phyloP scores from a whole-genome alignment of 2,888 invertebrate genomes.

The Luffia ferchaultella region DNA sequence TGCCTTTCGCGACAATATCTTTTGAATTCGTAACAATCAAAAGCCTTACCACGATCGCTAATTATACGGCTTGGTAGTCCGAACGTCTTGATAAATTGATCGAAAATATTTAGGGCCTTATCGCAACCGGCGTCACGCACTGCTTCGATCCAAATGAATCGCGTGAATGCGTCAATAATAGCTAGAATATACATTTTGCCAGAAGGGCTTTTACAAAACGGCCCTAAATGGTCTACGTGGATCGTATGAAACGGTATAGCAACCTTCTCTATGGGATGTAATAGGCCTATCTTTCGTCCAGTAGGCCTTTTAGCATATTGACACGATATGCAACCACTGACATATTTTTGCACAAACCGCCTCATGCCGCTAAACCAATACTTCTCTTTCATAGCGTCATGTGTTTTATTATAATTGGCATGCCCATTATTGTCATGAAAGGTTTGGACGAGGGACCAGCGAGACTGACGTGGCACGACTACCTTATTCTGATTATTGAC shows the following conservation, averaged over 20 bases:
- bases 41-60: conserved; percentile 6
- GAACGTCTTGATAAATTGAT: conserved; percentile 4
- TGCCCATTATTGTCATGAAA: conserved; percentile 1
- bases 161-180: background rate
- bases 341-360: background rate
- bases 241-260: background rate
- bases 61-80: conserved; percentile 6
- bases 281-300: background rate
- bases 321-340: background rate
- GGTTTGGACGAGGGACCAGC: background rate
- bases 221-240: background rate
- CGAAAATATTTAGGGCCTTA: background rate
- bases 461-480: background rate
- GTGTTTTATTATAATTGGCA: background rate
- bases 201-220: too few species aligned
- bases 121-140: conserved; percentile 1
- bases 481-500: background rate
- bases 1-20: conserved; percentile 5
- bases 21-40: conserved; percentile 5
- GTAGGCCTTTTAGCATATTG: background rate
- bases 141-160: conserved; percentile 3
- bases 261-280: background rate
- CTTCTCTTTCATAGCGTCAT: background rate
- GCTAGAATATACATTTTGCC: too few species aligned
- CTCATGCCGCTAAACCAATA: background rate